Evolutionary conservation across 2,888 invertebrate species (phyloP).

Genomic region (Biston betularia): DNA sequence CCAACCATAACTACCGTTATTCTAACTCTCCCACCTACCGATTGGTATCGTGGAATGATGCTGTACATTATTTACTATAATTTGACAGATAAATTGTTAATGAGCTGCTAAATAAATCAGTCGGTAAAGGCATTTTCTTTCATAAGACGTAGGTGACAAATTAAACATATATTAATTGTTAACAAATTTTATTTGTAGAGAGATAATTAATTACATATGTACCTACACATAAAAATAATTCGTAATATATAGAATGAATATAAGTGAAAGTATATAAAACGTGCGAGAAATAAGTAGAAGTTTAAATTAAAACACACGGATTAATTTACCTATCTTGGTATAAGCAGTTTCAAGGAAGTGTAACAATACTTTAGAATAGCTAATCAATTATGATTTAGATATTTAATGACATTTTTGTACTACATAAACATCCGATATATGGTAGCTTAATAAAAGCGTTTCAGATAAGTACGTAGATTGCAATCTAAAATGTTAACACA

Average conservation of each 20-base stretch:
- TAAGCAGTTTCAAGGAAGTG: no score
- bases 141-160: background rate
- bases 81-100: background rate
- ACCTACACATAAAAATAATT: background rate
- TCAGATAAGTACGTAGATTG: no score
- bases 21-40: conserved; percentile 13
- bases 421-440: no score
- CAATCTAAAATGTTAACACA: no score
- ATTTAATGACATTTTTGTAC: no score
- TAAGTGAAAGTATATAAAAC: conserved; percentile 7
- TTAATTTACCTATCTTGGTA: background rate
- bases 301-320: conserved; percentile 3
- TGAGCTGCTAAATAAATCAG: background rate
- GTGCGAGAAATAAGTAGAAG: conserved; percentile 14
- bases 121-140: background rate
- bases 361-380: no score
- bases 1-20: conserved; percentile 5
- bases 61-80: background rate
- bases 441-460: no score
- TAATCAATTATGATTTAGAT: no score
- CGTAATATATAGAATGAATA: background rate
- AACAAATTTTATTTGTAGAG: conserved; percentile 25
- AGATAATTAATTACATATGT: conserved; percentile 9
- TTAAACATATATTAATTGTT: conserved; percentile 11
- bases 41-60: conserved; percentile 10